These are phyloP conservation scores for Calypte anna DNA, from an alignment of 2,113 vertebrate genomes.

Conservation along the genomic window DNA sequence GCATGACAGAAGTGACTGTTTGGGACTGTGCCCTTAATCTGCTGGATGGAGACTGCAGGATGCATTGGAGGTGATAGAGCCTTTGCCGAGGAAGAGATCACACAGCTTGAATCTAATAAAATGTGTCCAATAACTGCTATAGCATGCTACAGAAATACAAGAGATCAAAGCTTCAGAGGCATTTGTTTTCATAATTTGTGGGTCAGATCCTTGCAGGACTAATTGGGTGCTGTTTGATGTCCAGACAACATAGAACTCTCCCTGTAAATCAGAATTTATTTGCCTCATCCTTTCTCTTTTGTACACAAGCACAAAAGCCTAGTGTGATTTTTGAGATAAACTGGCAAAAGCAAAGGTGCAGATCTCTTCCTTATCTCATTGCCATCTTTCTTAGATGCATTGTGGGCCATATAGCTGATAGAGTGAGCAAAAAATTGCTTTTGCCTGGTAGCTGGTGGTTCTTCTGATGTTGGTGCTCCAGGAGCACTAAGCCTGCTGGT, in stretches of 20 bases:
- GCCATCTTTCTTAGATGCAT: background rate
- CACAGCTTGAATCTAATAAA: conserved; percentile 38
- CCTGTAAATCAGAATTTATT: conserved; percentile 8
- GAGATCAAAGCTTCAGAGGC: conserved; percentile 6
- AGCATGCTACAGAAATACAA: background rate
- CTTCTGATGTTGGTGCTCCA: background rate
- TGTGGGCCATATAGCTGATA: background rate
- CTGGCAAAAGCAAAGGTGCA: background rate
- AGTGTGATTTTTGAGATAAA: background rate
- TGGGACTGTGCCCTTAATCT: conserved; percentile 52
- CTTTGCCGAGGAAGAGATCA: background rate
- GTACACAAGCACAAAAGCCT: background rate
- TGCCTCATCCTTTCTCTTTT: conserved; percentile 2
- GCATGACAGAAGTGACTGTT: conserved; percentile 47
- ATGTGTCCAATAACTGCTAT: background rate
- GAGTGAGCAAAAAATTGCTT: background rate
- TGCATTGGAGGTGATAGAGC: background rate
- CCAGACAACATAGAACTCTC: conserved; percentile 51
- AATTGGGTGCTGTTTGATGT: conserved; percentile 59
- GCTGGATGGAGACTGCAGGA: background rate
- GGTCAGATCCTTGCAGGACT: conserved; percentile 59
- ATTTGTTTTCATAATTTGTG: conserved; percentile 67
- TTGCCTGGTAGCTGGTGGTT: background rate
- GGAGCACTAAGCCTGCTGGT: background rate
- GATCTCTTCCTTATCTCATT: background rate